Percentiles rank a stretch among this genome's conserved stretches.
Evolutionary conservation across 2,888 invertebrate species (phyloP).

Genomic region (Zygogramma bicolorata): DNA sequence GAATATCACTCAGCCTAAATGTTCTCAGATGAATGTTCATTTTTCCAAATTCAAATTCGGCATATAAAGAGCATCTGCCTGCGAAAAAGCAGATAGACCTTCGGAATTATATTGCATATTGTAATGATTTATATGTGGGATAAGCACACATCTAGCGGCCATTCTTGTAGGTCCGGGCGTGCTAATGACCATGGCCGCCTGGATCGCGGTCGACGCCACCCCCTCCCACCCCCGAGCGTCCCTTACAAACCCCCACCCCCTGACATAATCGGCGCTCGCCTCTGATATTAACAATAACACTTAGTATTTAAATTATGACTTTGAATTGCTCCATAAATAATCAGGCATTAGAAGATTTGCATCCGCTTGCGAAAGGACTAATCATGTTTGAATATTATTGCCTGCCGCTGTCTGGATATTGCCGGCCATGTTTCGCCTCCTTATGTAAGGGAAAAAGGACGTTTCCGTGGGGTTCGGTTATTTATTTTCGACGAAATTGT

Average conservation of each 20-base stretch:
- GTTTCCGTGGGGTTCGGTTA: constrained; percentile 2
- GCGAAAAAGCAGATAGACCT: constrained; percentile 67
- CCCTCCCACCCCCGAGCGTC: constrained; percentile 29
- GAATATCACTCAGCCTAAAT: too few species aligned
- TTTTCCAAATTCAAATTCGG: too few species aligned
- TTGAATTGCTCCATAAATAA: constrained; percentile 68
- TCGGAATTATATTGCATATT: constrained; percentile 69
- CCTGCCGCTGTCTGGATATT: constrained; percentile 53
- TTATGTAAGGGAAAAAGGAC: constrained; percentile 5
- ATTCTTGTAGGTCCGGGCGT: constrained; percentile 68
- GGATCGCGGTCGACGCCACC: constrained; percentile 63
- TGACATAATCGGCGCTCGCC: constrained; percentile 64
- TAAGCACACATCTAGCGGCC: constrained; percentile 68
- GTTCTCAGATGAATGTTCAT: too few species aligned
- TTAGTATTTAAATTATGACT: constrained; percentile 69
- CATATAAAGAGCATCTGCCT: constrained; percentile 68
- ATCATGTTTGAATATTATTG: constrained; percentile 65
- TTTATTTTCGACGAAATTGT: constrained; percentile 2
- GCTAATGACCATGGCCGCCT: constrained; percentile 67
- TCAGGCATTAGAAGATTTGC: constrained; percentile 67
- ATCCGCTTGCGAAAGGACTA: constrained; percentile 61
- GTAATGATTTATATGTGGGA: constrained; percentile 68
- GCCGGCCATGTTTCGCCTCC: constrained; percentile 32
- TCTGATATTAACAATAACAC: constrained; percentile 68
- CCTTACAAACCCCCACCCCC: constrained; percentile 47